Conservation (phyloP, 2,888 invertebrate genomes). For the Ellobium chinense region DNA sequence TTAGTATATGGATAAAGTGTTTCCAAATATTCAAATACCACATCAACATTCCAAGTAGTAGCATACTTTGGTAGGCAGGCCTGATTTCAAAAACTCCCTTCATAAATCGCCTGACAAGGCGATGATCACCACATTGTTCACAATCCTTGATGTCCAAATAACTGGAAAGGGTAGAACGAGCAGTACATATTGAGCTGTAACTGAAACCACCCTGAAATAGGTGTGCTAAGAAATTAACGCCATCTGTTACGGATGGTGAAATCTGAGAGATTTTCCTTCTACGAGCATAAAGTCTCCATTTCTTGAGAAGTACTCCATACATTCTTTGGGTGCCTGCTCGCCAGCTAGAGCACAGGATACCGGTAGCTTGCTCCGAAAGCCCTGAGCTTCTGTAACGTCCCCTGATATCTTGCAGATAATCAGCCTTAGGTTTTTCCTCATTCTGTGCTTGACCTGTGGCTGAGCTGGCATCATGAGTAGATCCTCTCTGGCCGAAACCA, state of each 20-base stretch:
- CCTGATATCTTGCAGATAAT: constrained; percentile 9
- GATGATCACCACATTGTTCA: neutral
- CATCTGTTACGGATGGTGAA: neutral
- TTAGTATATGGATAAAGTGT: neutral
- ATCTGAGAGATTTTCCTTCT: neutral
- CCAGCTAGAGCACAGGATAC: neutral
- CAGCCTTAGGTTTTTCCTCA: neutral
- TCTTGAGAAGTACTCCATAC: neutral
- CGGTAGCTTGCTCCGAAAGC: neutral
- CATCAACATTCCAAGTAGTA: neutral
- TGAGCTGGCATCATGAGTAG: neutral
- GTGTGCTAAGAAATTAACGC: neutral
- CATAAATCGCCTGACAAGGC: neutral
- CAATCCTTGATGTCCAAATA: neutral
- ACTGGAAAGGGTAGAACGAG: neutral
- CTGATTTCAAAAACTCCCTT: neutral
- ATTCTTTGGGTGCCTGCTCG: neutral
- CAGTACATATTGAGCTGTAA: neutral
- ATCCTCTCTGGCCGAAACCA: constrained; percentile 13
- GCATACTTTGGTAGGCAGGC: neutral
- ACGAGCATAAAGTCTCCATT: neutral
- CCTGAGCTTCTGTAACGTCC: neutral
- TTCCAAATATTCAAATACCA: neutral
- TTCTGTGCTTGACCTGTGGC: neutral
- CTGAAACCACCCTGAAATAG: neutral